Evolutionary conservation across 2,113 vertebrate species (phyloP).

Genomic region (Physeter macrocephalus): DNA sequence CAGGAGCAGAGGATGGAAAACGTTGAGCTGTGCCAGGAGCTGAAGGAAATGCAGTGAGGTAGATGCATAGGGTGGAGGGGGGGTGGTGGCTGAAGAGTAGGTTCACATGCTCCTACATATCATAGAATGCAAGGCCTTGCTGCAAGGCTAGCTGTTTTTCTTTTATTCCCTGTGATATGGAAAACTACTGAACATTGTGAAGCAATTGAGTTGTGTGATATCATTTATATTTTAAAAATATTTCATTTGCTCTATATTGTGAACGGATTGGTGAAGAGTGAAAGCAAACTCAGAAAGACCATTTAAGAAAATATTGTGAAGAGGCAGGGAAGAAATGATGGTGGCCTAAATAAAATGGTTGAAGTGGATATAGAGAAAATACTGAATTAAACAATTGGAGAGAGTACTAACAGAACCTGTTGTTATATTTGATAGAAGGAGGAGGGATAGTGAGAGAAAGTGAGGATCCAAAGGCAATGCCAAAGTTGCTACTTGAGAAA

Average conservation of each 20-base stretch:
- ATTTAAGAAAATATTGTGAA: neutral
- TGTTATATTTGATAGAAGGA: neutral
- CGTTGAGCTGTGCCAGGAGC: neutral
- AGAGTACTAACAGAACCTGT: neutral
- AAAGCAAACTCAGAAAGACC: neutral
- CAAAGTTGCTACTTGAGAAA: neutral
- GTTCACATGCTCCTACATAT: accelerated
- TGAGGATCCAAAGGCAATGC: neutral
- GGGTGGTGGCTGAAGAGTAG: neutral
- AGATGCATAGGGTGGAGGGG: accelerated
- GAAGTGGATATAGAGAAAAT: neutral
- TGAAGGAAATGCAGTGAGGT: neutral
- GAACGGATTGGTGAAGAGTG: neutral
- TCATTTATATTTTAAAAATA: neutral
- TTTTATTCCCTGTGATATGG: neutral
- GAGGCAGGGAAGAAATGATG: neutral
- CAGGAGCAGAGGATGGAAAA: neutral
- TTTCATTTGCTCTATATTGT: neutral
- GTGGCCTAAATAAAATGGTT: neutral
- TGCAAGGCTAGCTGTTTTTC: neutral
- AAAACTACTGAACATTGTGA: neutral
- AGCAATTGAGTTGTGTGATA: neutral
- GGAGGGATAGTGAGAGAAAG: neutral
- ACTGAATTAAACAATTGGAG: accelerated
- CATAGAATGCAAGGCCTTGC: neutral